Conservation (phyloP, 2,797 vertebrate species). For the Myiothlypis chrysogaster region DNA sequence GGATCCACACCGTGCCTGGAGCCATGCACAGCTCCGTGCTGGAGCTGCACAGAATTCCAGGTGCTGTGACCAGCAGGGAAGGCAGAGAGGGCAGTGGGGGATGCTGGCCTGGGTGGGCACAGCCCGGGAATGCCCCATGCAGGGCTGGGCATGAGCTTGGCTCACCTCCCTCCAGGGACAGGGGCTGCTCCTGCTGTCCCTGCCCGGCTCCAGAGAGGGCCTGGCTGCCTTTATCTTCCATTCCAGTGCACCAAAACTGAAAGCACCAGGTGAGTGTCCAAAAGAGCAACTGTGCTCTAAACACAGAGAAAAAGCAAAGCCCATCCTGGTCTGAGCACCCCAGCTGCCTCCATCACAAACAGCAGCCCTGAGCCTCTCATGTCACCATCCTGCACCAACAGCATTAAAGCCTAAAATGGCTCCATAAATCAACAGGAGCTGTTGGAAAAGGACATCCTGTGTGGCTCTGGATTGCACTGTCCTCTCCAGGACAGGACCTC, state of each 20-base stretch:
- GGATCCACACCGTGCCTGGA: neutral
- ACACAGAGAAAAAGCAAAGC: neutral
- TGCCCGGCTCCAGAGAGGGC: neutral
- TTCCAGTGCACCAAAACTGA: neutral
- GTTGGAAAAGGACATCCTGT: neutral
- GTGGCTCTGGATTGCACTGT: neutral
- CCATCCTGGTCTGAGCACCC: neutral
- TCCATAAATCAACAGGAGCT: neutral
- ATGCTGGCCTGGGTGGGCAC: neutral
- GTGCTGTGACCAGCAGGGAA: neutral
- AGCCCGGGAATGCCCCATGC: neutral
- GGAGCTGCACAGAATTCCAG: neutral
- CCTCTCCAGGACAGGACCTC: neutral
- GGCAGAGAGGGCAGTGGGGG: accelerated
- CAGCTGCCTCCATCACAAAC: neutral
- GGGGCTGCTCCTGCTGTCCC: neutral
- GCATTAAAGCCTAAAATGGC: neutral
- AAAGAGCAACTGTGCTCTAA: neutral
- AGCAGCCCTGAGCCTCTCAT: neutral
- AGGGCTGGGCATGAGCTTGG: accelerated
- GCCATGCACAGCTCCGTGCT: accelerated
- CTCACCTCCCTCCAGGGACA: neutral
- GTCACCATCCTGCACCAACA: neutral
- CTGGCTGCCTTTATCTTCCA: neutral
- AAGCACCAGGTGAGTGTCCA: neutral